phyloP scores from a whole-genome alignment of 2,113 vertebrate genomes.

The Orcinus orca region DNA sequence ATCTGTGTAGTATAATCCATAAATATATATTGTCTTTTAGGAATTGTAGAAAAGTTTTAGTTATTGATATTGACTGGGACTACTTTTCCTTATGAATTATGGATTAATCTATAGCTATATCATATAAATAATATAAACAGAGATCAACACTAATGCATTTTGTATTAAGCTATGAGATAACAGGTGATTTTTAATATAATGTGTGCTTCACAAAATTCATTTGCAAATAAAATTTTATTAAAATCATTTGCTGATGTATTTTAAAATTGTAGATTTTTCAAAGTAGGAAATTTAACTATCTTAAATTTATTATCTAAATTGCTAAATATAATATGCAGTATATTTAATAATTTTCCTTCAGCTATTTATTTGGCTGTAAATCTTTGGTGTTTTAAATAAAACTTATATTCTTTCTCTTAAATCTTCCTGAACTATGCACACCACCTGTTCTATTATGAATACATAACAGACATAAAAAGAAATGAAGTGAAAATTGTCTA shows the following conservation, averaged over 20 bases:
- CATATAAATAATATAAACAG: neutral
- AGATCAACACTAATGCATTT: neutral
- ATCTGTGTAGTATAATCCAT: neutral
- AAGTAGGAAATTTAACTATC: neutral
- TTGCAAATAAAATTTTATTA: constrained; percentile 8
- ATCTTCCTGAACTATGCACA: neutral
- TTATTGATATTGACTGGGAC: neutral
- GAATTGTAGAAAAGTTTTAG: neutral
- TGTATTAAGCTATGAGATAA: neutral
- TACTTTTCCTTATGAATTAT: constrained; percentile 2
- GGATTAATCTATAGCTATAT: neutral
- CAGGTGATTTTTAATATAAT: neutral
- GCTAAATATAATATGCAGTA: neutral
- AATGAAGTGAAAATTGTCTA: neutral
- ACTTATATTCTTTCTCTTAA: constrained; percentile 23
- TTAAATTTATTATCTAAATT: neutral
- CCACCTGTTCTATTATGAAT: constrained; percentile 15
- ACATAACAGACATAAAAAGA: neutral
- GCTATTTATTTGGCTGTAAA: neutral
- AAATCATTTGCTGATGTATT: neutral
- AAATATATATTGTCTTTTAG: constrained; percentile 3
- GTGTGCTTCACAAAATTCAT: neutral
- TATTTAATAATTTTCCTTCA: neutral
- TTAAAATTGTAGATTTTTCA: neutral
- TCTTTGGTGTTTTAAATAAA: neutral